Evolutionary conservation across 1,140 invertebrate genomes (phyloP).

Genomic region (Lepeophtheirus salmonis): DNA sequence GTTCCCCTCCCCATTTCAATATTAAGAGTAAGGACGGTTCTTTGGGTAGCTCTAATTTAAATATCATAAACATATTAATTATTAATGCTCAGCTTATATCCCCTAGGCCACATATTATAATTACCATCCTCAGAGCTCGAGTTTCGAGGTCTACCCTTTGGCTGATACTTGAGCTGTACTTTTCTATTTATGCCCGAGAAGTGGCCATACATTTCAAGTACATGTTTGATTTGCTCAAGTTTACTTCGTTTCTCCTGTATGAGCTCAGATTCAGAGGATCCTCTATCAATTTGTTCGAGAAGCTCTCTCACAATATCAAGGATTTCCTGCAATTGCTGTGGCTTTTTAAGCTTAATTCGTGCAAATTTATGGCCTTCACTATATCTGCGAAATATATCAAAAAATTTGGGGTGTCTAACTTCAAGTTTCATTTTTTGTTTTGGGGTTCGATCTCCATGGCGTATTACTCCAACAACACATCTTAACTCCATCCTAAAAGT

Average conservation of each 20-base stretch:
- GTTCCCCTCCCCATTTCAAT: conserved; percentile 96
- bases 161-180: conserved; percentile 98
- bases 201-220: conserved; percentile 97
- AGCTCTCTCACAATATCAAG: conserved; percentile 78
- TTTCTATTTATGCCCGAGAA: conserved; percentile 99
- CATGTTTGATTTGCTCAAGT: conserved; percentile 88
- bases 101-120: conserved; percentile 22
- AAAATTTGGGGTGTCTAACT: conserved; percentile 95
- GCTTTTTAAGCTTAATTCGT: conserved; percentile 91
- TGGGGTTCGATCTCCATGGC: conserved; percentile 94
- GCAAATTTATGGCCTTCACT: conserved; percentile 72
- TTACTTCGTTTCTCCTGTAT: conserved; percentile 94
- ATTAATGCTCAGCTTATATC: background rate
- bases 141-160: conserved; percentile 69
- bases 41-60: conserved; percentile 43
- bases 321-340: conserved; percentile 92
- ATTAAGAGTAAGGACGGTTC: conserved; percentile 84
- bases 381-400: conserved; percentile 95
- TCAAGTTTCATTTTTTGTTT: conserved; percentile 99
- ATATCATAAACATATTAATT: too few relatives aligned
- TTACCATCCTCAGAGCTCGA: conserved; percentile 89
- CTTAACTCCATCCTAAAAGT: conserved; percentile 75
- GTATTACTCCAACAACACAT: conserved; percentile 92
- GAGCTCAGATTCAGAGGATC: conserved; percentile 52
- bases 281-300: conserved; percentile 67